phyloP scores from a whole-genome alignment of 2,797 vertebrate genomes.

The Halcyon smyrnensis region DNA sequence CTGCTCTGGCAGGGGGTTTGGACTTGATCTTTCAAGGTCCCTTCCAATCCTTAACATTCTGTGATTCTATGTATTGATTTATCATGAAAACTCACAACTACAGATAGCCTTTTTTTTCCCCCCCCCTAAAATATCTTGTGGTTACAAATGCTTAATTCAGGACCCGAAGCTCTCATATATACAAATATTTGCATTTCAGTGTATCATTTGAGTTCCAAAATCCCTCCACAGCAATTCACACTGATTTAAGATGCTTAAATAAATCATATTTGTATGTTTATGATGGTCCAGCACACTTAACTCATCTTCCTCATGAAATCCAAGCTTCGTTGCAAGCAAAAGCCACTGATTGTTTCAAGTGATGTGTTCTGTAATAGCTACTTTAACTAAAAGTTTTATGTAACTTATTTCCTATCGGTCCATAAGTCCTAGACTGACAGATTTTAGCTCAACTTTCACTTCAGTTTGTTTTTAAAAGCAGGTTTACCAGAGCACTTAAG shows the following conservation, averaged over 20 bases:
- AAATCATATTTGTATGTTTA: neutral
- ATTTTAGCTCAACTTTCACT: neutral
- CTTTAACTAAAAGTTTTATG: neutral
- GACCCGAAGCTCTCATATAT: neutral
- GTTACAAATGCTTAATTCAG: neutral
- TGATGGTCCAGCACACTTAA: neutral
- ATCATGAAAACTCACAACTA: neutral
- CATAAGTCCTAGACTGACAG: neutral
- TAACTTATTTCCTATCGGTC: neutral
- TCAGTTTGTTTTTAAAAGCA: neutral
- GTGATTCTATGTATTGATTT: neutral
- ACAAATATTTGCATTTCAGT: neutral
- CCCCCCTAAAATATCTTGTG: neutral
- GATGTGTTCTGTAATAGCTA: neutral
- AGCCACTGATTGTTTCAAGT: neutral
- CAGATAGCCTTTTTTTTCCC: neutral
- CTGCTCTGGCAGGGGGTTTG: too few species aligned
- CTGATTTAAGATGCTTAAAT: neutral
- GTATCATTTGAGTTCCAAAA: neutral
- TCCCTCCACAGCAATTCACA: neutral
- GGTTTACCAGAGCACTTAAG: neutral
- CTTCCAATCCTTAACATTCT: too few species aligned
- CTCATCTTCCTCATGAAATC: neutral
- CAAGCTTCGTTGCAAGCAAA: neutral
- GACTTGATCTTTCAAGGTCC: too few species aligned